Evolutionary conservation across 2,797 vertebrate species (phyloP), one percentile per base, ranked within the genome.

Genomic region (Hippopotamyrus pictus): DNA sequence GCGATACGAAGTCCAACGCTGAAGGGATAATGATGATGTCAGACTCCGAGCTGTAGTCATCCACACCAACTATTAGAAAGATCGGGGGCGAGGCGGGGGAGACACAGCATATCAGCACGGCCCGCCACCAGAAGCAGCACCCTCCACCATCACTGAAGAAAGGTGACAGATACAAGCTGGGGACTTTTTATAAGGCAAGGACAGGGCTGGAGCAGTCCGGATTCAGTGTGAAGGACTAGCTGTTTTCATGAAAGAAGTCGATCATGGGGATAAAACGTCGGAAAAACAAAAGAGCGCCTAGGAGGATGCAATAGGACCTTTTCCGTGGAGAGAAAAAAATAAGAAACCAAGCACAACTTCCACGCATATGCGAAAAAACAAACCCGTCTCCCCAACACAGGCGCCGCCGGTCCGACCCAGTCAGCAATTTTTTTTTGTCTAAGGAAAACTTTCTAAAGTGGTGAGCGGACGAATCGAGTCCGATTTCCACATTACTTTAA

Each of bases 21-120:
- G 97, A 97, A 96, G 96, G 96, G 95, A 96, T 94, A 97, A 97
- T 96, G 96, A 97, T 96, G 95, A 96, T 94, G 95, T 97, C 97
- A 97, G 97, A 97, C 95, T 97, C 97, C 96, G 96, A 97, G 96
- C 96, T 97, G 96, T 95, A 97, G 96, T 96, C 97, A 96, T 97
- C 96, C 96, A 97, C 96, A 97, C 96, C 96, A 96, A 97, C 97
- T 97, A 97, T 93, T 95, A 97, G 95, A 97, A 92, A 97, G 95
- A 97, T 94, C 94, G 96, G 96, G 96, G 96, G 19, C 59, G 17
- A 46, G 69, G 69, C 65, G 29, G 11, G 65, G 65, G 65, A 69
- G 62, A 97, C 93, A 96, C 90, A 95, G 93, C 94, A 96, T 94
- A 95, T 91, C 94, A 95, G 95, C 93, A 93, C 90, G 92, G 89